Conservation (phyloP, 2,113 vertebrate genomes). For the Onychostruthus taczanowskii region DNA sequence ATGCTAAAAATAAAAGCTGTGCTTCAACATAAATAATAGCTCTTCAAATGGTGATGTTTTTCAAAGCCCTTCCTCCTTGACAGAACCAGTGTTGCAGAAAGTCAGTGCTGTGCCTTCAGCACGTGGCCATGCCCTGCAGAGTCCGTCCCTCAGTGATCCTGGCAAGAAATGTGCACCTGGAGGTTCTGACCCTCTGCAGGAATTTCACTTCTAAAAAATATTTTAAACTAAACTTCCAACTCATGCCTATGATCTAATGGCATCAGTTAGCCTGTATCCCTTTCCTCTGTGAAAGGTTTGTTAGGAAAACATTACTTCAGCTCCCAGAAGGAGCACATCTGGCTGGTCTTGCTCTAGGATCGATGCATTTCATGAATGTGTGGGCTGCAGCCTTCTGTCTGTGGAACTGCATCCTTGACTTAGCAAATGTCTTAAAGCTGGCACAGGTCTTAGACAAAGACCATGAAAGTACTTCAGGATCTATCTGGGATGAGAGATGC, state of each 20-base stretch:
- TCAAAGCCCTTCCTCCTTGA: background rate
- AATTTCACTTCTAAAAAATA: background rate
- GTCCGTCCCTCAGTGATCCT: background rate
- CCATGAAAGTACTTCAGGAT: background rate
- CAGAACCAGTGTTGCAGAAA: background rate
- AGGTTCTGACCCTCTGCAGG: background rate
- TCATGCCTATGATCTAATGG: background rate
- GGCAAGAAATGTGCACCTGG: background rate
- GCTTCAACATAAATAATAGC: background rate
- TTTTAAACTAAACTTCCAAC: background rate
- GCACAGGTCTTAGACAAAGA: background rate
- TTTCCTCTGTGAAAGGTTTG: background rate
- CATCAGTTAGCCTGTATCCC: background rate
- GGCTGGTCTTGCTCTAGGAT: background rate
- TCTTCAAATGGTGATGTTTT: background rate
- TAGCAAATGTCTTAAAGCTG: background rate
- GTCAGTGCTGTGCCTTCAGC: accelerated
- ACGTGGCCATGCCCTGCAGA: background rate
- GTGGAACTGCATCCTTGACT: background rate
- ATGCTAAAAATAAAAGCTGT: background rate
- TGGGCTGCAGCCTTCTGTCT: background rate
- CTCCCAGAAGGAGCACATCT: background rate
- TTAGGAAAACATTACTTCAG: background rate
- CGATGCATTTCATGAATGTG: background rate
- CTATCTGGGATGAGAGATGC: background rate